Base-by-base conservation (phyloP, 2,113 vertebrate genomes). In the Semicossyphus pulcher region DNA sequence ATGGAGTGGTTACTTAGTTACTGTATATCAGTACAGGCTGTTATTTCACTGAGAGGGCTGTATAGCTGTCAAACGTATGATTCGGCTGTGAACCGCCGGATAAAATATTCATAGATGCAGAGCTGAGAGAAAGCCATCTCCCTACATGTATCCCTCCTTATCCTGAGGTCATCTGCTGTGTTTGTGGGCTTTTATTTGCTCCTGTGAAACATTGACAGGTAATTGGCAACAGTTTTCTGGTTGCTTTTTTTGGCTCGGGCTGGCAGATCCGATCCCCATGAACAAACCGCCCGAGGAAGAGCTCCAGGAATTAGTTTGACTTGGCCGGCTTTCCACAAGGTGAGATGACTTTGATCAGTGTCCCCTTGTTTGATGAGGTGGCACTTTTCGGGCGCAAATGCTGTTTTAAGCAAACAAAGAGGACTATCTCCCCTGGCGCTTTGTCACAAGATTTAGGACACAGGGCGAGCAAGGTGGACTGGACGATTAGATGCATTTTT, bases 321-420 rank as follows among this genome's bases (percentile, higher is more conserved):
- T 86, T 88, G 86, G 86, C 83, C 36, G 25, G 74, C 73, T 66
- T 74, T 88, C 65, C 56, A 62, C 76, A 73, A 81, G 74, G 84
- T 85, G 79, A 80, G 80, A 72, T 82, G 83, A 80, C 87, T 84
- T 86, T 90, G 80, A 86, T 90, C 81, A 72, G 68, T 62, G 72
- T 84, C 67, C 62, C 56, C 58, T 25, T 61, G 75, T 91, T 74
- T 86, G 83, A 91, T 84, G 83, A 89, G 67, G 64, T 84, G 80
- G 84, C 83, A 80, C 79, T 86, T 90, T 89, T 80, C 72, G 80
- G 76, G 81, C 80, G 81, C 49, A 42, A 61, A 61, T 36, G 64
- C 71, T 69, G 73, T 69, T 87, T 70, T 66, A 83, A 71, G 72
- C 75, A 88, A 90, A 92, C 86, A 89, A 83, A 86, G n/a, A n/a